A percentile compares a stretch with the other conserved stretches of the same genome.
Conservation (phyloP, 1,140 invertebrate genomes). For the Meloidogyne floridensis region DNA sequence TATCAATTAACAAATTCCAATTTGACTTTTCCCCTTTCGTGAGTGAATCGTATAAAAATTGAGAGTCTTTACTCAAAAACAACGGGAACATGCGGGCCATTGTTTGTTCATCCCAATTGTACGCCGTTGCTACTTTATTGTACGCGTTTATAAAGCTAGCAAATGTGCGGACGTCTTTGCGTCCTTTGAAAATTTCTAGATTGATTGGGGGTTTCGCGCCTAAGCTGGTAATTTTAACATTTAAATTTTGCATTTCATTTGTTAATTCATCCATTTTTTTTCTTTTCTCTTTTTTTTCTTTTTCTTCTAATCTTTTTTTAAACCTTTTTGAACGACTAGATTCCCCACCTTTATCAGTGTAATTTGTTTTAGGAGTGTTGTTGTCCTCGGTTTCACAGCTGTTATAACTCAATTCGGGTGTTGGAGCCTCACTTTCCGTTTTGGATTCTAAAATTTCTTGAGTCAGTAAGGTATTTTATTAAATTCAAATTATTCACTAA, state of each 20-base stretch:
- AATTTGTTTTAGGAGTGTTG: too few species aligned
- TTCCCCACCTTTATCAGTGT: background rate
- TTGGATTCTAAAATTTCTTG: too few species aligned
- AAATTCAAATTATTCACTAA: too few species aligned
- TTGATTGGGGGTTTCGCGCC: background rate
- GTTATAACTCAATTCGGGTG: too few species aligned
- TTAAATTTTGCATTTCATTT: background rate
- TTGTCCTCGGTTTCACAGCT: too few species aligned
- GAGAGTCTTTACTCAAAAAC: background rate
- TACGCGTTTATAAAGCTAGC: background rate
- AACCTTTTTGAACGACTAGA: background rate
- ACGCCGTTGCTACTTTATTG: background rate
- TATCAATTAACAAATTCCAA: background rate
- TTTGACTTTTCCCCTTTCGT: background rate
- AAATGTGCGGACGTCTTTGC: background rate
- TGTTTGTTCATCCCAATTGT: background rate
- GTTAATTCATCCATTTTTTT: background rate
- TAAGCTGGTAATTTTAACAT: background rate
- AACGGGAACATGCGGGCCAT: background rate
- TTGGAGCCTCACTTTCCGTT: too few species aligned
- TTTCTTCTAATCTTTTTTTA: background rate
- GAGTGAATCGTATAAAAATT: background rate
- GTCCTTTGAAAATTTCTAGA: background rate
- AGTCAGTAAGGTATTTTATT: too few species aligned
- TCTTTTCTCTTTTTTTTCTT: background rate